Percentiles rank a stretch among this genome's conserved stretches.
Evolutionary conservation across 2,888 invertebrate genomes (phyloP).

Genomic region (Anaspis maculata): DNA sequence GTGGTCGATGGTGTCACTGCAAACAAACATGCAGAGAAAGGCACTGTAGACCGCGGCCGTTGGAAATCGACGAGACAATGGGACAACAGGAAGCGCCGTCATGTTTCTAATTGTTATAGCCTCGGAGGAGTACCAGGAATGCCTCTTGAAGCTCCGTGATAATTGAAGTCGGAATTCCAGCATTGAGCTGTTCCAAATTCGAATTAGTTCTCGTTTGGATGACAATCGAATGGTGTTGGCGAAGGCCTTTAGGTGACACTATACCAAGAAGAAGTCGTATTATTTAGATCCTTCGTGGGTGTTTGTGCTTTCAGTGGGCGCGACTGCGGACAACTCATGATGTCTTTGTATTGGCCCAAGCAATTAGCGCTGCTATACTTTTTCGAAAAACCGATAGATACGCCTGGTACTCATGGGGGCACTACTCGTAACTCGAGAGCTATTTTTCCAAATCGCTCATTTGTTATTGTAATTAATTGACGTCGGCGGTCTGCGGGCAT

Average conservation of each 20-base stretch:
- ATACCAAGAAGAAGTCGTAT: conserved; percentile 6
- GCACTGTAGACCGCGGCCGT: no score
- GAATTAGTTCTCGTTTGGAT: conserved; percentile 2
- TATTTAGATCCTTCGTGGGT: conserved; percentile 19
- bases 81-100: conserved; percentile 4
- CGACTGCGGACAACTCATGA: not conserved
- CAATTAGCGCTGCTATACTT: not conserved
- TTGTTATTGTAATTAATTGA: no score
- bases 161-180: conserved; percentile 8
- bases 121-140: conserved; percentile 10
- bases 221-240: conserved; percentile 2
- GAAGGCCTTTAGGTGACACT: conserved; percentile 3
- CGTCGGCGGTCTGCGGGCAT: no score
- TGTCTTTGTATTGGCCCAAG: not conserved
- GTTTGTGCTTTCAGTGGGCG: conserved; percentile 19
- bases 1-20: no score
- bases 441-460: no score
- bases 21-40: no score
- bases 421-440: no score
- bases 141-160: conserved; percentile 6
- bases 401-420: no score
- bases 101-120: conserved; percentile 7
- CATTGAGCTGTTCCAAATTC: not conserved
- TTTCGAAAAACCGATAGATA: not conserved
- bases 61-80: conserved; percentile 6